Conservation (phyloP, 1,140 invertebrate genomes). For the Plutomurus gul region DNA sequence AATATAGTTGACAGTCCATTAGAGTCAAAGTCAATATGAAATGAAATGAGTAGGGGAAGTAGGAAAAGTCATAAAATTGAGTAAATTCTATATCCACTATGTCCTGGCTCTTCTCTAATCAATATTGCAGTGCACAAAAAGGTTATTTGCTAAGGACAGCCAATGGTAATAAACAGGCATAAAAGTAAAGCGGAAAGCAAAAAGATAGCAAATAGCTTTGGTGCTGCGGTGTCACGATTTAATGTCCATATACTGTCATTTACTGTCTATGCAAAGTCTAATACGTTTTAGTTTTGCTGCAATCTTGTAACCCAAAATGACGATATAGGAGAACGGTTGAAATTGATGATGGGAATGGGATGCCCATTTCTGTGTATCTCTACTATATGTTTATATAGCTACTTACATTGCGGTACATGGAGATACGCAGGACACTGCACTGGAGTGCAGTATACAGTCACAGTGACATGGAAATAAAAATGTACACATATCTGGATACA, state of each 20-base stretch:
- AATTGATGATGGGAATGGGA: too few species aligned
- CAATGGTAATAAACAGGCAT: too few species aligned
- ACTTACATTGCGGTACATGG: too few species aligned
- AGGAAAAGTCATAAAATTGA: slow-evolving; percentile 18
- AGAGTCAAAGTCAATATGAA: slow-evolving; percentile 14
- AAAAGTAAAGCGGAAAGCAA: not conserved
- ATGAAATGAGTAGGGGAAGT: slow-evolving; percentile 18
- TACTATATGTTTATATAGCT: too few species aligned
- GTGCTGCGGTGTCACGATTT: not conserved
- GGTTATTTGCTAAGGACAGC: not conserved
- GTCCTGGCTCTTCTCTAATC: slow-evolving; percentile 11
- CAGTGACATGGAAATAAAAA: not conserved
- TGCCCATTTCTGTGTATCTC: too few species aligned
- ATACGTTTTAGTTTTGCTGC: too few species aligned
- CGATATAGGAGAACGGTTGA: too few species aligned
- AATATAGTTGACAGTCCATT: slow-evolving; percentile 13
- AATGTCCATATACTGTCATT: not conserved
- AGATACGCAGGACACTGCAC: not conserved
- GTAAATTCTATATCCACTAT: not conserved
- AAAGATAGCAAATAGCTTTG: not conserved
- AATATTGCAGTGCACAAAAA: slow-evolving; percentile 14
- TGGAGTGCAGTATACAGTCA: not conserved
- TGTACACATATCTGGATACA: not conserved
- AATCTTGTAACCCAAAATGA: too few species aligned
- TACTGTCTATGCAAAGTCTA: not conserved